Conservation (phyloP, 1,140 invertebrate genomes). For the Atopsyche davidsoni region DNA sequence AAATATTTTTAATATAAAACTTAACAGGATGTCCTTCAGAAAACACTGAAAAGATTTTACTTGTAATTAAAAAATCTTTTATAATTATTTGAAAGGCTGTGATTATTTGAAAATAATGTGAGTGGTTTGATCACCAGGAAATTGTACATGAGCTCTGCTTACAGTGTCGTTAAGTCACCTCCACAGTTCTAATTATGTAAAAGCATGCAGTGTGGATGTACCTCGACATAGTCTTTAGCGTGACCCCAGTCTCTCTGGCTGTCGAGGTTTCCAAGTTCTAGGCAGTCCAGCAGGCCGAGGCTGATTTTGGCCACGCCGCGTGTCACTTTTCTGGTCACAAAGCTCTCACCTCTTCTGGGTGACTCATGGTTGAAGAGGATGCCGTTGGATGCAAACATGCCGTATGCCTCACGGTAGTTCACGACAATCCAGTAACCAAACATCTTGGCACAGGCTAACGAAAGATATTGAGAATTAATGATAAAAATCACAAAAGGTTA, state of each 20-base stretch:
- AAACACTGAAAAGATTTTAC: no score
- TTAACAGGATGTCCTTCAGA: no score
- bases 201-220: no score
- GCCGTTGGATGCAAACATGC: constrained; percentile 97
- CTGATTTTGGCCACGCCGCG: constrained; percentile 94
- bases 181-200: no score
- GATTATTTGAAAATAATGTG: neutral
- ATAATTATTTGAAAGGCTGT: neutral
- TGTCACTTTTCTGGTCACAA: constrained; percentile 98
- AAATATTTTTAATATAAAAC: no score
- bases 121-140: no score
- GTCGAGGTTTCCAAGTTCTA: constrained; percentile 95
- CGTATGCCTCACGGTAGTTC: constrained; percentile 97
- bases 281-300: constrained; percentile 75
- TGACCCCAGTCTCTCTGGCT: constrained; percentile 98
- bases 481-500: no score
- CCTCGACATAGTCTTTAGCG: constrained; percentile 97
- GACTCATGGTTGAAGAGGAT: constrained; percentile 99
- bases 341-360: constrained; percentile 94
- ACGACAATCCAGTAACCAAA: constrained; percentile 99
- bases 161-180: no score
- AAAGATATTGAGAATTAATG: no score
- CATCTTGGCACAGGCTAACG: constrained; percentile 91
- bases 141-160: no score
- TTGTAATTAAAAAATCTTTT: no score